Conservation (phyloP, 1,140 invertebrate genomes). For the Pentalonia nigronervosa region DNA sequence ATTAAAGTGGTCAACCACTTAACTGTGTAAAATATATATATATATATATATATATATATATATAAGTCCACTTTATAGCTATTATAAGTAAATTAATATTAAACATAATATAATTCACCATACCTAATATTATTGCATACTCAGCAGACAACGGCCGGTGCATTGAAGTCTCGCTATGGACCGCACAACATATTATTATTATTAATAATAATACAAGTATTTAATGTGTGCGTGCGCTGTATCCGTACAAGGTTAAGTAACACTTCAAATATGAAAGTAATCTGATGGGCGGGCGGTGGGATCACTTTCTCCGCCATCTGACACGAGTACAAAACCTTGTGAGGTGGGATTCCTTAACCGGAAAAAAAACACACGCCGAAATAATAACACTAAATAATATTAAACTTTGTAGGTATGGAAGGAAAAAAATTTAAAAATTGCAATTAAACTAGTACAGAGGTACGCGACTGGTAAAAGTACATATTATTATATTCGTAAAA, state of each 20-base stretch:
- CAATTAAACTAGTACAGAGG: not conserved
- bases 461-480: not conserved
- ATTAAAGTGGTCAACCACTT: not conserved
- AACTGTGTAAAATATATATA: not conserved
- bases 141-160: no score
- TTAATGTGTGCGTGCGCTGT: not conserved
- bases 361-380: not conserved
- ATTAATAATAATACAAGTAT: not conserved
- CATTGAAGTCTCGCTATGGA: not conserved
- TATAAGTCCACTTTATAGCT: not conserved
- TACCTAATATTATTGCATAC: not conserved
- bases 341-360: not conserved
- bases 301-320: not conserved
- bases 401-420: not conserved
- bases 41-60: no score
- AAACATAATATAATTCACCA: not conserved
- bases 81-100: not conserved
- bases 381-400: not conserved
- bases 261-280: conserved; percentile 12
- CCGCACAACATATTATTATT: not conserved
- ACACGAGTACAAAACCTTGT: not conserved
- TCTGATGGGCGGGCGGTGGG: no score
- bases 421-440: not conserved
- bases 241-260: conserved; percentile 9
- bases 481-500: not conserved